Base-by-base conservation (phyloP, 2,797 vertebrate genomes). In the Vespertilio murinus region DNA sequence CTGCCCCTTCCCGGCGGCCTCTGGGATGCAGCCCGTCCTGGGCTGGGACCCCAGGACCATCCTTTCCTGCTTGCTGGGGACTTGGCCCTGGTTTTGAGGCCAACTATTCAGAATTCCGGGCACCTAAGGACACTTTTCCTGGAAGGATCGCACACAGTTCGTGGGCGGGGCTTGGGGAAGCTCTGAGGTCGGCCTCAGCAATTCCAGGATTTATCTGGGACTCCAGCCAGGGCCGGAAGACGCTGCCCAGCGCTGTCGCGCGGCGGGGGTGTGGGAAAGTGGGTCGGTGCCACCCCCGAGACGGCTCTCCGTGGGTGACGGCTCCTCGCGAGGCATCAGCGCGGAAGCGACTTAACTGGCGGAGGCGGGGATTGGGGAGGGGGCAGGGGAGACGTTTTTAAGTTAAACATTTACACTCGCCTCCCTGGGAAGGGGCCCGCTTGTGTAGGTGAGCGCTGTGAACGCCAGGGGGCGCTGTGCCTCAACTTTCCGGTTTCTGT, bases 381-480 rank as follows among this genome's bases (percentile, higher is more conserved):
- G 59, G 49, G 70, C 14, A 7, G 18, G 45, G 13, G 25, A 13
- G 47, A 14, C 1, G 33, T 49, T 59, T 52, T 89, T 33, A 9
- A 61, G 35, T 85, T 9, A 1, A 28, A 61, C 20, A 3, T 18
- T 17, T 25, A 12, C 56, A 40, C 65, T 49, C 47, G 0, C 25
- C 16, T 25, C 20, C 5, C 1, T 0, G n/a, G 10, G 1, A 18
- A 59, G 8, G 28, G 33, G 8, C 9, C 9, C 11, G 1, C 42
- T 40, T 14, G 23, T 6, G 61, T 18, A 40, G 52, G 38, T 23
- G 1, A 33, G 30, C 0, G 0, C n/a, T 1, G 12, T 3, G 83
- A 23, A 20, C 83, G 10, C 92, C 87, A 96, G 94, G 67, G 80
- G 84, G 38, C 81, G 84, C 87, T 87, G 56, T 8, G 47, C 28